phyloP scores from a whole-genome alignment of 2,888 invertebrate species.

The Acrobasis suavella region DNA sequence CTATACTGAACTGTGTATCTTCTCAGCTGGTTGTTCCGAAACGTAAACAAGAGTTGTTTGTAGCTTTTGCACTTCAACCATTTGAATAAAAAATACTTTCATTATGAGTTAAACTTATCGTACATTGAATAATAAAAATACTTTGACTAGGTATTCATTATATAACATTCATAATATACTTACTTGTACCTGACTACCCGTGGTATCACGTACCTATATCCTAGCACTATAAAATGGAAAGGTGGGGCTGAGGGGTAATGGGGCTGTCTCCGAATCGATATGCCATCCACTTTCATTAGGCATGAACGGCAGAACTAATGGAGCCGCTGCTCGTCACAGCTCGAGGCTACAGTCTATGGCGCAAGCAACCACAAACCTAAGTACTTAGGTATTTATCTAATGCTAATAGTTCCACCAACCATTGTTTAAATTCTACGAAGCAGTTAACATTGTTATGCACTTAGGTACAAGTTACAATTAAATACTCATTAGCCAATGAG shows the following conservation, averaged over 20 bases:
- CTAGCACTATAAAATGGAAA: background rate
- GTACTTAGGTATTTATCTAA: background rate
- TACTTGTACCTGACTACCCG: background rate
- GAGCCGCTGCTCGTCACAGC: constrained; percentile 2
- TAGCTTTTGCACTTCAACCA: too few relatives aligned
- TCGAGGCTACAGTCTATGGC: constrained; percentile 16
- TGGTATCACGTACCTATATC: background rate
- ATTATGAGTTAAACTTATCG: too few relatives aligned
- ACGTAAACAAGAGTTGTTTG: too few relatives aligned
- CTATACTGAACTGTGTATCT: too few relatives aligned
- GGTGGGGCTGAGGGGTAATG: constrained; percentile 5
- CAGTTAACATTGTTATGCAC: background rate
- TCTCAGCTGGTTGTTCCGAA: too few relatives aligned
- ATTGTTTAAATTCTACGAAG: background rate
- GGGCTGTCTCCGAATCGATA: constrained; percentile 19
- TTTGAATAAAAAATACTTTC: too few relatives aligned
- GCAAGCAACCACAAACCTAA: background rate
- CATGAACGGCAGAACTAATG: constrained; percentile 12
- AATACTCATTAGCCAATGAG: background rate
- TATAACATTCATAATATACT: too few relatives aligned
- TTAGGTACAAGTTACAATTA: too few relatives aligned
- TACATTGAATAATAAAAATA: too few relatives aligned
- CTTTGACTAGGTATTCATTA: too few relatives aligned
- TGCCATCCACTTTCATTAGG: constrained; percentile 17
- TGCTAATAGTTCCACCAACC: background rate